Evolutionary conservation across 2,888 invertebrate genomes (phyloP).

Genomic region (Orchesella flavescens): DNA sequence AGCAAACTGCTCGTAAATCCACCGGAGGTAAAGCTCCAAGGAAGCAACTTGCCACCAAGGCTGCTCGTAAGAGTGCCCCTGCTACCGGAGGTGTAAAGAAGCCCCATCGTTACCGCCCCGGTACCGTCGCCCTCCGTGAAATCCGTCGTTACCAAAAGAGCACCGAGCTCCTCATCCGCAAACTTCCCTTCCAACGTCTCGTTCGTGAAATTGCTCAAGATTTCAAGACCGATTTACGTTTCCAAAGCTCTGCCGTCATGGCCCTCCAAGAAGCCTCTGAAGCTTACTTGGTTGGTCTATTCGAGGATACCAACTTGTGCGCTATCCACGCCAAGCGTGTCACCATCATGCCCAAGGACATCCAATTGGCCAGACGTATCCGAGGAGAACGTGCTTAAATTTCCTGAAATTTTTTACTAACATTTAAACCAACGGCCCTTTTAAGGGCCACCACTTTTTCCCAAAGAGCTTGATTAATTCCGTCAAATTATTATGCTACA

Average conservation of each 20-base stretch:
- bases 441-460: slow-evolving; percentile 12
- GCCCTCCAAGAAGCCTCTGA: slow-evolving; percentile 71
- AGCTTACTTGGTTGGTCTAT: slow-evolving; percentile 81
- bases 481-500: no score
- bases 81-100: slow-evolving; percentile 97
- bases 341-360: slow-evolving; percentile 98
- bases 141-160: slow-evolving; percentile 15
- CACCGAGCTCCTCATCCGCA: slow-evolving; percentile 73
- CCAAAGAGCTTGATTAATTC: no score
- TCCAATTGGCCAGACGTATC: slow-evolving; percentile 96
- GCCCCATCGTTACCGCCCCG: slow-evolving; percentile 94
- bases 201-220: not conserved
- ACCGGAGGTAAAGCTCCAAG: slow-evolving; percentile 97
- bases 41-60: slow-evolving; percentile 93
- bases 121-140: slow-evolving; percentile 91
- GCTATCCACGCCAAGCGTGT: slow-evolving; percentile 98
- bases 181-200: slow-evolving; percentile 67
- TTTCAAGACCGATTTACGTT: not conserved
- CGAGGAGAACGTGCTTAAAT: slow-evolving; percentile 76
- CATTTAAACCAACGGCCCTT: slow-evolving; percentile 3
- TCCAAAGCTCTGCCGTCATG: not conserved
- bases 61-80: slow-evolving; percentile 94
- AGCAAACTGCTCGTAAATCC: slow-evolving; percentile 97
- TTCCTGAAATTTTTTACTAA: not conserved
- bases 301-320: slow-evolving; percentile 98